phyloP scores from a whole-genome alignment of 1,140 invertebrate species.

The Kradibia gibbosae region DNA sequence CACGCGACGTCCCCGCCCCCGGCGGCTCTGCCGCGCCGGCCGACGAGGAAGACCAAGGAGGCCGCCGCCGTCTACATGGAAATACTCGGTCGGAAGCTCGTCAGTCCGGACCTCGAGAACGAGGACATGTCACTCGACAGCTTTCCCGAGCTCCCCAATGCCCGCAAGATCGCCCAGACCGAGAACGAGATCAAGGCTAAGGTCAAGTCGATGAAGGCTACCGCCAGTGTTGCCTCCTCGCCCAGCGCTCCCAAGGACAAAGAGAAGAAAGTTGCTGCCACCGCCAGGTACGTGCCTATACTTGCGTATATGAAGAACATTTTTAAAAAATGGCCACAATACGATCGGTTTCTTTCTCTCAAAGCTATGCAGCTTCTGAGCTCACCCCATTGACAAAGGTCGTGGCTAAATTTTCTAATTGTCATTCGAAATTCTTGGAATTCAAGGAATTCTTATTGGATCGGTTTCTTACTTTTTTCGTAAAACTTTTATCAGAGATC shows the following conservation, averaged over 20 bases:
- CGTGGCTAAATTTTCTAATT: no score
- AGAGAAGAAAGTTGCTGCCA: slow-evolving; percentile 43
- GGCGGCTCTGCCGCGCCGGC: slow-evolving; percentile 64
- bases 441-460: no score
- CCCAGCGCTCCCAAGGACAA: slow-evolving; percentile 45
- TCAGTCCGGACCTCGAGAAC: slow-evolving; percentile 75
- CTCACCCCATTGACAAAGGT: no score
- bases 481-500: no score
- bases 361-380: no score
- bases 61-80: slow-evolving; percentile 84
- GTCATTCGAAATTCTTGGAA: no score
- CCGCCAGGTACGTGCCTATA: slow-evolving; percentile 46
- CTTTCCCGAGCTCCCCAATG: slow-evolving; percentile 79
- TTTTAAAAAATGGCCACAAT: no score
- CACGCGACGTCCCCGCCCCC: slow-evolving; percentile 33
- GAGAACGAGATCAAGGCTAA: slow-evolving; percentile 77
- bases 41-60: slow-evolving; percentile 82
- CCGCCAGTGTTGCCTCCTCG: not conserved
- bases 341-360: no score
- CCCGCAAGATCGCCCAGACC: slow-evolving; percentile 75
- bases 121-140: slow-evolving; percentile 78
- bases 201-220: slow-evolving; percentile 60
- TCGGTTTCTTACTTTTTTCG: no score
- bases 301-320: no score
- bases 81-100: slow-evolving; percentile 80